Evolutionary conservation across 2,113 vertebrate genomes (phyloP).

Genomic region (Arizona elegans): DNA sequence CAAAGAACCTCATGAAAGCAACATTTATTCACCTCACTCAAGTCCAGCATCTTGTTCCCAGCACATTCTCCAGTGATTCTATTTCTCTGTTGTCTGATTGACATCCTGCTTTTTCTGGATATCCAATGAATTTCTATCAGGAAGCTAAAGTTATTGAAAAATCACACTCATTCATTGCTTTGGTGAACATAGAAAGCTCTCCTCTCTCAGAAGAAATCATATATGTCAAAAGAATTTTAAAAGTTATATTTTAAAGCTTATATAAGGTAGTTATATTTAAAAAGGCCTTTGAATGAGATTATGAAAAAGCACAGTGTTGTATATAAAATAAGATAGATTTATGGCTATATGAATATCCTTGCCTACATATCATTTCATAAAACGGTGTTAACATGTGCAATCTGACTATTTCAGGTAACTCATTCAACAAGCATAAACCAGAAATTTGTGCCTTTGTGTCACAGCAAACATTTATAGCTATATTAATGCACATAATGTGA

Average conservation of each 20-base stretch:
- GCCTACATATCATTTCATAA: not conserved
- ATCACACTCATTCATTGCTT: not conserved
- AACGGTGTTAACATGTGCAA: not conserved
- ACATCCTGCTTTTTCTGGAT: not conserved
- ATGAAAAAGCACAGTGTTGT: not conserved
- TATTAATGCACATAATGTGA: not conserved
- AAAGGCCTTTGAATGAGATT: not conserved
- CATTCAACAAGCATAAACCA: not conserved
- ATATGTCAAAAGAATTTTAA: not conserved
- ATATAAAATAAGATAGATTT: not conserved
- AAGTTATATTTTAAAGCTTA: not conserved
- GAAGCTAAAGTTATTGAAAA: not conserved
- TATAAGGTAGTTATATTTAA: not conserved
- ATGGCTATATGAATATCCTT: not conserved
- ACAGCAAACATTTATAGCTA: constrained; percentile 1
- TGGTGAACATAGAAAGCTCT: not conserved
- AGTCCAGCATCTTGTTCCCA: not conserved
- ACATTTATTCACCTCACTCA: not conserved
- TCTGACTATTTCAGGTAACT: not conserved
- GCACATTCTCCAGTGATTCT: not conserved
- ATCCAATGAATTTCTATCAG: not conserved
- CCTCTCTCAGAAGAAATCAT: not conserved
- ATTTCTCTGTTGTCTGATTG: not conserved
- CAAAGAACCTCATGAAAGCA: not conserved
- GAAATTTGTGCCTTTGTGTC: not conserved